These are phyloP conservation scores for Grapholita molesta DNA, from an alignment of 1,140 invertebrate genomes.

Conservation along the genomic window DNA sequence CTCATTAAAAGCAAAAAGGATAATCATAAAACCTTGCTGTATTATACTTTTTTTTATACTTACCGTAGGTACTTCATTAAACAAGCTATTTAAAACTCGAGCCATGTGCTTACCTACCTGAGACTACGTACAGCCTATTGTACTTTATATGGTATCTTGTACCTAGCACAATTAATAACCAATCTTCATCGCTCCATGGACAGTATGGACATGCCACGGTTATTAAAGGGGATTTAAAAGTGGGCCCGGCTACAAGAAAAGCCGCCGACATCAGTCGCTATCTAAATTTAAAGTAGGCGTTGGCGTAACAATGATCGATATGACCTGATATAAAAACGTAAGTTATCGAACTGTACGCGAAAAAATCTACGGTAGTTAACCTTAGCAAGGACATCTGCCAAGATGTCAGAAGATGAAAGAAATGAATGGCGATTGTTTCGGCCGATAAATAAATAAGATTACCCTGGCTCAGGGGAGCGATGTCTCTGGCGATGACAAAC, in stretches of 20 bases:
- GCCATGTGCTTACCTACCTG: not conserved
- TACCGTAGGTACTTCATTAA: not conserved
- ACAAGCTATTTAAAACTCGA: not conserved
- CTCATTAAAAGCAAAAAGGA: not conserved
- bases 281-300: slow-evolving; percentile 6
- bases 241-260: slow-evolving; percentile 4
- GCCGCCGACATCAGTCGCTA: not conserved
- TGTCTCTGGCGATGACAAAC: not conserved
- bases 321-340: slow-evolving; percentile 11
- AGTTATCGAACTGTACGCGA: slow-evolving; percentile 7
- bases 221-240: not conserved
- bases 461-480: not conserved
- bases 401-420: not conserved
- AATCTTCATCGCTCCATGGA: not conserved
- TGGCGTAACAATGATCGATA: slow-evolving; percentile 14
- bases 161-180: not conserved
- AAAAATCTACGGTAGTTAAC: slow-evolving; percentile 16
- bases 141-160: not conserved
- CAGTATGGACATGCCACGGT: not conserved
- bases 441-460: not conserved
- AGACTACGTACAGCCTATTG: not conserved
- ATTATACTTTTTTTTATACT: not conserved
- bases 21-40: not conserved
- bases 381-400: slow-evolving; percentile 6
- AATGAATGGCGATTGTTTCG: not conserved